phyloP scores from a whole-genome alignment of 2,888 invertebrate species.

The Patella depressa region DNA sequence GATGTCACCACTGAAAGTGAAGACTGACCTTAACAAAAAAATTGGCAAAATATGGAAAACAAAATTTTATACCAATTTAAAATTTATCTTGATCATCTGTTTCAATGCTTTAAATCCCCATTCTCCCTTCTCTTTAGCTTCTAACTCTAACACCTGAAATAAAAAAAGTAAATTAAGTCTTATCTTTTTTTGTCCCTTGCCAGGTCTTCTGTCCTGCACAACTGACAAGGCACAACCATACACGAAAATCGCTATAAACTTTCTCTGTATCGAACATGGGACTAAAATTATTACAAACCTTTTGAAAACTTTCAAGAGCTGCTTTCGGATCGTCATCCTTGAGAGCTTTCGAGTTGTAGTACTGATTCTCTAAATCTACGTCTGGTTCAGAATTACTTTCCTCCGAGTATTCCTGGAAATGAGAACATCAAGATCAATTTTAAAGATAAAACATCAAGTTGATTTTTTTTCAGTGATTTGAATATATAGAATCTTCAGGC shows the following conservation, averaged over 20 bases:
- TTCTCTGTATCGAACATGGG: neutral
- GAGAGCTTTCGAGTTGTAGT: conserved; percentile 98
- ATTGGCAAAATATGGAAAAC: neutral
- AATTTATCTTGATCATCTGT: conserved; percentile 99
- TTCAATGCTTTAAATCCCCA: conserved; percentile 99
- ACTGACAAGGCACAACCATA: neutral
- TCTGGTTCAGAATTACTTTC: conserved; percentile 99
- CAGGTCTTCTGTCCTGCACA: no score
- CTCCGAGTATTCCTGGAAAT: conserved; percentile 93
- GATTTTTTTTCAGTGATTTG: no score
- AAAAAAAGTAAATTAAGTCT: conserved; percentile 6
- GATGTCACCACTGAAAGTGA: neutral
- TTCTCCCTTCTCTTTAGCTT: conserved; percentile 98
- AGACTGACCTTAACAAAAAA: neutral
- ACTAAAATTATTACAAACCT: conserved; percentile 51
- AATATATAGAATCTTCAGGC: no score
- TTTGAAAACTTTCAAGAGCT: conserved; percentile 88
- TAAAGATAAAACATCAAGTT: no score
- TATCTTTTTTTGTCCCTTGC: no score
- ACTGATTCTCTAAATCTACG: conserved; percentile 99
- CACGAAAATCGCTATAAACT: no score
- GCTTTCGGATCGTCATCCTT: conserved; percentile 96
- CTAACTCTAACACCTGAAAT: conserved; percentile 88
- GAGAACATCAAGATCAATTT: conserved; percentile 14
- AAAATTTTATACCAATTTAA: conserved; percentile 84